These are phyloP conservation scores for Climacteris rufus DNA, from an alignment of 2,113 vertebrate species.

Conservation along the genomic window DNA sequence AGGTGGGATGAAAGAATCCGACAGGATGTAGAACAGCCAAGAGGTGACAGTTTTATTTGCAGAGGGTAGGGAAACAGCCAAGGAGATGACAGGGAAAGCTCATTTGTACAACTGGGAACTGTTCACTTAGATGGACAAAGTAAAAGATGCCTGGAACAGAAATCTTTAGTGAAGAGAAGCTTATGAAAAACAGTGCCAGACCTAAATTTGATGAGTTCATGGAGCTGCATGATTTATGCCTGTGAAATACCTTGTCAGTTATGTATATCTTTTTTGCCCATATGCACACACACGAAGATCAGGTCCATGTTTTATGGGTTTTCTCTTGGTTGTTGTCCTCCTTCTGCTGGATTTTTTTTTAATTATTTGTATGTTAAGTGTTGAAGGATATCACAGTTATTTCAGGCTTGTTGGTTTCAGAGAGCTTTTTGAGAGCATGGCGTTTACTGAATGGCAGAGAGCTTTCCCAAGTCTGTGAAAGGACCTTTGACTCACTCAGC, in stretches of 20 bases:
- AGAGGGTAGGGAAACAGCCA: background rate
- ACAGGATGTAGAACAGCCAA: background rate
- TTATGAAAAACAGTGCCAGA: background rate
- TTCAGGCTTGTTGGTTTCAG: background rate
- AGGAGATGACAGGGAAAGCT: background rate
- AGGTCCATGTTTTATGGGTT: background rate
- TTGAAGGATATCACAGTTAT: background rate
- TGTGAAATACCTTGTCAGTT: background rate
- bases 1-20: background rate
- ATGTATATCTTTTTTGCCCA: accelerated
- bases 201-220: background rate
- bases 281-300: background rate
- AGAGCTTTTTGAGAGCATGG: background rate
- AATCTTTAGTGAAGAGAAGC: background rate
- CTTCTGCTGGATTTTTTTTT: background rate
- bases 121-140: background rate
- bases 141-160: background rate
- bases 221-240: background rate
- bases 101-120: background rate
- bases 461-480: background rate
- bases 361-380: background rate
- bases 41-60: background rate
- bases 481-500: background rate
- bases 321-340: background rate
- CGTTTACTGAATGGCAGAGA: background rate